A percentile compares a stretch with the other conserved stretches of the same genome.
These are phyloP conservation scores for Labia minor DNA, from an alignment of 2,888 invertebrate genomes.

Conservation along the genomic window DNA sequence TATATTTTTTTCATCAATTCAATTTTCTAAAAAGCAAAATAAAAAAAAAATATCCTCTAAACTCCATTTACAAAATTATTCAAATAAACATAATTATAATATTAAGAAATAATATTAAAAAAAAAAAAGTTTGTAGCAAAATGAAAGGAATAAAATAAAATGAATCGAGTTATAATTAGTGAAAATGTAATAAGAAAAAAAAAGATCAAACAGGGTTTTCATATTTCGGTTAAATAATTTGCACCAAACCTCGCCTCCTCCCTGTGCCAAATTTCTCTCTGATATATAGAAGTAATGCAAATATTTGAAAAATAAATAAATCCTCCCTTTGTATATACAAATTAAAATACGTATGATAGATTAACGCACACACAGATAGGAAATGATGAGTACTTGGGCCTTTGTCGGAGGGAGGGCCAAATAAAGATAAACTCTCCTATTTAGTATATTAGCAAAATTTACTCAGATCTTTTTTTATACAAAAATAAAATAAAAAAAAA, in stretches of 20 bases:
- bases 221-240: not conserved
- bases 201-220: not conserved
- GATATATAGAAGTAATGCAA: no score
- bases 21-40: no score
- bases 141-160: not conserved
- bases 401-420: not conserved
- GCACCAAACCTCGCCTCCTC: not conserved
- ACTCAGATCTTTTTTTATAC: no score
- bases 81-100: not conserved
- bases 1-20: no score
- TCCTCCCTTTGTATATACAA: not conserved
- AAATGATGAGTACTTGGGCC: not conserved
- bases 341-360: not conserved
- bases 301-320: constrained; percentile 5
- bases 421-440: no score
- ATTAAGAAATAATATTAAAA: not conserved
- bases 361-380: not conserved
- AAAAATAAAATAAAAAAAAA: no score
- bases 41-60: no score
- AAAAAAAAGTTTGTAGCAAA: not conserved
- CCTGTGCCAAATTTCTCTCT: not conserved
- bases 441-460: no score
- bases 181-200: not conserved
- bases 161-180: not conserved
- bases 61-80: no score